Percentiles rank a stretch among this genome's conserved stretches.
These are phyloP conservation scores for Strigamia maritima DNA, from an alignment of 2,888 invertebrate genomes.

Conservation along the genomic window DNA sequence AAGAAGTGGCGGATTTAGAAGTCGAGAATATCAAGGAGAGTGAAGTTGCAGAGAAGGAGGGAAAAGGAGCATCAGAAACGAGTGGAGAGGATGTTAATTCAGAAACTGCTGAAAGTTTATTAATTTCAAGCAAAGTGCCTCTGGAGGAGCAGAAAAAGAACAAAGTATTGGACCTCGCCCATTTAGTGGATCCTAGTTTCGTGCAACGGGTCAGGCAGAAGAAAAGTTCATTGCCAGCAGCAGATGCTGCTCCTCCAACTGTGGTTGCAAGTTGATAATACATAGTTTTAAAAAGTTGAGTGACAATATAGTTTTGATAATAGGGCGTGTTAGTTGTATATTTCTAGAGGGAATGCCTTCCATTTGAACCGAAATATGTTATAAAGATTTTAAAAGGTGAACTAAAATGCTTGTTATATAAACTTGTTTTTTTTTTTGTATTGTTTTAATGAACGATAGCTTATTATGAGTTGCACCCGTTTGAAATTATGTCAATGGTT, in stretches of 20 bases:
- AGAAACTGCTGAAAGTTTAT: background rate
- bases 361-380: background rate
- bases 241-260: background rate
- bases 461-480: background rate
- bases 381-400: background rate
- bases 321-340: slow-evolving; percentile 27
- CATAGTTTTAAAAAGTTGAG: slow-evolving; percentile 11
- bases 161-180: background rate
- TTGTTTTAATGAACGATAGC: background rate
- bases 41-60: background rate
- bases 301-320: slow-evolving; percentile 30
- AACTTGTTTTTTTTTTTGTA: background rate
- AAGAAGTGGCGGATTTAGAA: background rate
- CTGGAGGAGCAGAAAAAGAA: slow-evolving; percentile 18
- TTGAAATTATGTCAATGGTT: background rate
- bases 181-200: background rate
- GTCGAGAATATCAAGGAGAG: background rate
- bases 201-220: background rate
- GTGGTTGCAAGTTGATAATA: slow-evolving; percentile 31
- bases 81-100: background rate
- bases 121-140: slow-evolving; percentile 11
- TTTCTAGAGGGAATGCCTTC: slow-evolving; percentile 13
- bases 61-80: background rate
- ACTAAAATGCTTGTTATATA: background rate
- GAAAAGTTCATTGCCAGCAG: background rate